Evolutionary conservation across 2,113 vertebrate species (phyloP).

Genomic region (Pomatostomus ruficeps): DNA sequence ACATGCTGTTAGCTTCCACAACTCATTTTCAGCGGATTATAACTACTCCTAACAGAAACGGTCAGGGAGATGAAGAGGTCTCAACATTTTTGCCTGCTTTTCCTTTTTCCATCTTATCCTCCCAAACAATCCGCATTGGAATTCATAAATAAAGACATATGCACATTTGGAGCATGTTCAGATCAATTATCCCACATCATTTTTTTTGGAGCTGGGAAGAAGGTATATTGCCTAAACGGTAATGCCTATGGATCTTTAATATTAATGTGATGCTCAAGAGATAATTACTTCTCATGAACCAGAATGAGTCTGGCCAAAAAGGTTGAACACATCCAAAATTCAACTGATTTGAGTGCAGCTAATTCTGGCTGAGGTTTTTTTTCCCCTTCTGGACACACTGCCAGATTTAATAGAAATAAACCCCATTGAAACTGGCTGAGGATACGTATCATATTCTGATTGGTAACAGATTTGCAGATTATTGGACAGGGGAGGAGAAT

Average conservation of each 20-base stretch:
- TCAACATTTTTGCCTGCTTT: slow-evolving; percentile 14
- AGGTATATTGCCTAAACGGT: slow-evolving; percentile 38
- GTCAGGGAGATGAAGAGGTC: neutral
- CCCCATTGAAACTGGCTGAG: slow-evolving; percentile 10
- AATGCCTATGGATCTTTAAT: slow-evolving; percentile 60
- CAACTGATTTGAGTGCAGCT: slow-evolving; percentile 44
- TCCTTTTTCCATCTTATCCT: slow-evolving; percentile 2
- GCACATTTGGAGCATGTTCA: slow-evolving; percentile 45
- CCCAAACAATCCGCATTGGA: slow-evolving; percentile 28
- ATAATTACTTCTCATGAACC: slow-evolving; percentile 61
- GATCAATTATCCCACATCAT: slow-evolving; percentile 44
- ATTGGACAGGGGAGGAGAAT: neutral
- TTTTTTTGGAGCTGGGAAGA: slow-evolving; percentile 33
- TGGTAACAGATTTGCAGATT: slow-evolving; percentile 50
- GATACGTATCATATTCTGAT: slow-evolving; percentile 52
- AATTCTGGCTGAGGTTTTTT: slow-evolving; percentile 16
- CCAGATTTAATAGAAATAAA: slow-evolving; percentile 61
- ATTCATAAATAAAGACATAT: slow-evolving; percentile 64
- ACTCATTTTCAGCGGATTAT: slow-evolving; percentile 3
- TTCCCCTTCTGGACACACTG: neutral
- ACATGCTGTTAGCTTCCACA: slow-evolving; percentile 15
- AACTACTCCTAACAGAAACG: slow-evolving; percentile 15
- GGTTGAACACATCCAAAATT: slow-evolving; percentile 44
- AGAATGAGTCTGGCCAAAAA: slow-evolving; percentile 51
- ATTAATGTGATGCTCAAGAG: slow-evolving; percentile 57